Base-by-base conservation (phyloP, 1,140 invertebrate species). In the Cheumatopsyche charites region DNA sequence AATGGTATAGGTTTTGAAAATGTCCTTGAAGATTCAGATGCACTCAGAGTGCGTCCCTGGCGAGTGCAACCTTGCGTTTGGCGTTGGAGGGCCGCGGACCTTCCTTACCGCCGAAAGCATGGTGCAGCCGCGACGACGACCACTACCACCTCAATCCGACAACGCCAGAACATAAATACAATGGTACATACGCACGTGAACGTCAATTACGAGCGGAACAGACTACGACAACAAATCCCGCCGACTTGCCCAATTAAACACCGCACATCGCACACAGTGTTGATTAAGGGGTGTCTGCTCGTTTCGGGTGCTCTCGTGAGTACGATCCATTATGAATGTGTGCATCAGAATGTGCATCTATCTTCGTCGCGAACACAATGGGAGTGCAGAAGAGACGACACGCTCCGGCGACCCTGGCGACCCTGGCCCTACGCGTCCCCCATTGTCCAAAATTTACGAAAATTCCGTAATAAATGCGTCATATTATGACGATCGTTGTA, bases 41-140 rank as follows among this genome's bases (percentile, higher is more conserved):
- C 43, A 47, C 19, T 23, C 55, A 19, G 7, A 58, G 80, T 82
- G 81, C 81, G 82, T 79, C 81, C 79, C 68, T 72, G 79, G 61
- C 17, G 23, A 43, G 25, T 70, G 78, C 82, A 80, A 80, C 80
- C 81, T 81, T 83, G 81, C 81, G 82, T 80, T 82, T 81, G 80
- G 78, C 79, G 79, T 78, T 78, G 77, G 77, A 26, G 55, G 23
- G 55, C 43, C 67, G 70, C 67, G 70, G 74, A 72, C 74, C 74
- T 75, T 72, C 70, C 73, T 69, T 72, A 72, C 74, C 70, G 61
- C 74, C 70, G 61, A 70, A 70, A 70, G 19, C 41, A 13, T 55
- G 42, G 12, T 70, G 68, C 36, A 43, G 41, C 68, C 29, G 45
- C 55, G 21, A 63, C 26, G 7, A 69, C 49, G 1, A 70, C 41